Conservation (phyloP, 2,113 vertebrate species). For the Diadophis punctatus region DNA sequence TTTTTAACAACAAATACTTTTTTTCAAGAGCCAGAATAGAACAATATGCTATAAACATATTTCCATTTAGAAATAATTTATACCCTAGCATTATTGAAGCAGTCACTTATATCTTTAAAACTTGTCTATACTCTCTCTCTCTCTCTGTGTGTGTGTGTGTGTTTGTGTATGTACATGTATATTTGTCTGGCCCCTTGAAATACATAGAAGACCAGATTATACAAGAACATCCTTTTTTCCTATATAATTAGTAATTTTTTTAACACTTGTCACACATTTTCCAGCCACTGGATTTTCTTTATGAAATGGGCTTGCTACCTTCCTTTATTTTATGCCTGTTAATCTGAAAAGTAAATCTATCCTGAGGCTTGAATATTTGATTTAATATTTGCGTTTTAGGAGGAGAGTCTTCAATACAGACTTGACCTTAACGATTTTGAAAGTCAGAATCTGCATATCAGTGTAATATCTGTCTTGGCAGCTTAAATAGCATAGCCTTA, state of each 20-base stretch:
- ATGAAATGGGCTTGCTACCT: conserved; percentile 39
- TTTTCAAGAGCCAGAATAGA: neutral
- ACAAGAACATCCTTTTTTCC: neutral
- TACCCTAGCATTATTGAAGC: neutral
- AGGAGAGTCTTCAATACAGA: conserved; percentile 48
- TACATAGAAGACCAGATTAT: neutral
- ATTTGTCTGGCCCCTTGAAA: neutral
- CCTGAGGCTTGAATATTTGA: conserved; percentile 52
- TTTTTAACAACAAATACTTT: neutral
- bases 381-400: conserved; percentile 57
- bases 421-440: conserved; percentile 64
- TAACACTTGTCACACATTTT: conserved; percentile 30
- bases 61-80: neutral
- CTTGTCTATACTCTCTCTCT: neutral
- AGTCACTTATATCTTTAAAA: neutral
- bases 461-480: conserved; percentile 39
- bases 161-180: neutral
- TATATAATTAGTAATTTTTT: conserved; percentile 35
- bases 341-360: conserved; percentile 54
- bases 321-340: conserved; percentile 51
- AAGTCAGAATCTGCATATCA: conserved; percentile 54
- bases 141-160: neutral
- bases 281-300: conserved; percentile 34
- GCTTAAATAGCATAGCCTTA: conserved; percentile 33
- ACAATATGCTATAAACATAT: neutral